Base-by-base conservation (phyloP, 2,113 vertebrate species). In the Pluvialis apricaria region DNA sequence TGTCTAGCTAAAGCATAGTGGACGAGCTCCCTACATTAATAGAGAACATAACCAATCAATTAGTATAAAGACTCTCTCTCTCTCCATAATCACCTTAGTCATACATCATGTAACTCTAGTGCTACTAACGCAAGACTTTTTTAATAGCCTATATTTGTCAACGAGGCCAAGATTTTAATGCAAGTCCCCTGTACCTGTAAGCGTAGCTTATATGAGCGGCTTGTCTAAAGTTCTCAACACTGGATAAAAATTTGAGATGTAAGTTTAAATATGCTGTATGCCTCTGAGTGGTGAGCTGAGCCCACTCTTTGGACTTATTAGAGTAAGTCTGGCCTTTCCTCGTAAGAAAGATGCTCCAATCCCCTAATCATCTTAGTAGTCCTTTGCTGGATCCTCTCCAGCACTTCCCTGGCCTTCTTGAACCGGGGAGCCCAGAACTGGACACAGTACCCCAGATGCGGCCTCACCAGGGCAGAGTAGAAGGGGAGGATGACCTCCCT, bases 11-110 rank as follows among this genome's bases (percentile, higher is more conserved):
- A 96, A 90, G 38, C 40, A 49, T 5, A 57, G 69, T 72, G 57
- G 55, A 95, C 92, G 82, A 73, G 75, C n/a, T 92, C 52, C 70
- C 60, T 79, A 66, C 12, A 29, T 57, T 68, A 92, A 82, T 1
- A 84, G 61, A 84, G 61, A 94, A 92, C 20, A 85, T 76, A 92
- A 84, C 58, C 42, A 80, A 88, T 75, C 66, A 95, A 93, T 83
- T 84, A 88, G 20, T 57, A 42, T 57, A 88, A 90, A 96, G 72
- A 62, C 28, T 90, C 24, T 47, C 52, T 82, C 44, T 76, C 42
- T 49, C 60, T 72, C 51, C 58, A 34, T 84, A 82, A 92, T 82
- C 81, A 94, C 73, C 66, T 83, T 61, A 42, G 18, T 77, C 82
- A 86, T 90, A 62, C 22, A 66, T 85, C 73, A 88, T 81, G 66